Base-by-base conservation (phyloP, 2,888 invertebrate genomes). In the Ramazzottius varieornatus region DNA sequence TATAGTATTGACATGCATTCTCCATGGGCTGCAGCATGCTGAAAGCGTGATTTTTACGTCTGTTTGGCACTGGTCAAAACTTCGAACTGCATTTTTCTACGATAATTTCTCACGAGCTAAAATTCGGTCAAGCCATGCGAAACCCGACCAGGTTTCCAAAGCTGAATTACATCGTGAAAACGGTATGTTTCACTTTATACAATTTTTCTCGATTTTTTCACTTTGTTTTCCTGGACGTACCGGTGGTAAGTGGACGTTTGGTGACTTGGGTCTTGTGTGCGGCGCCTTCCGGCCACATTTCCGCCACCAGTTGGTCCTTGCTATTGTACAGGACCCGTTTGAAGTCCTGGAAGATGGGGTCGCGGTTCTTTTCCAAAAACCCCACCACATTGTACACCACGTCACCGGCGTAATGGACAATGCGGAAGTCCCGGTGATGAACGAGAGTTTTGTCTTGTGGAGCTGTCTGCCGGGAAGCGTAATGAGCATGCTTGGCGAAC, bases 341-440 rank as follows among this genome's bases (percentile, higher is more conserved):
- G 73, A 96, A 88, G 78, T 96, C 94, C 80, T 93, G 93, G 80
- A 89, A 96, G 64, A 96, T 80, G 0, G 88, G 87, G 76, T 96
- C 96, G 76, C 86, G 90, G 79, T 96, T 96, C 79, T 96, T 96
- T 76, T 96, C 94, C 77, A 96, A 82, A 79, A 96, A 96, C 1
- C 92, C 91, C 20, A 81, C 80, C 29, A 92, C 82, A 66, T 83
- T 83, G 79, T 96, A 96, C 20, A 87, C 86, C 33, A 96, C 96
- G 73, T 93, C 90, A 1, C 96, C 96, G 0, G 96, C 96, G 75
- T 96, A 96, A 76, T 96, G 96, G 20, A 86, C 86, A 73, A 72
- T 78, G 72, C 76, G 73, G 70, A 77, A 75, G 68, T 77, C 77
- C 33, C 73, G 71, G 46, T 74, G 73, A 67, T 78, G 77, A 64